Conservation (phyloP, 2,888 invertebrate genomes). For the Drosophila paracracens region DNA sequence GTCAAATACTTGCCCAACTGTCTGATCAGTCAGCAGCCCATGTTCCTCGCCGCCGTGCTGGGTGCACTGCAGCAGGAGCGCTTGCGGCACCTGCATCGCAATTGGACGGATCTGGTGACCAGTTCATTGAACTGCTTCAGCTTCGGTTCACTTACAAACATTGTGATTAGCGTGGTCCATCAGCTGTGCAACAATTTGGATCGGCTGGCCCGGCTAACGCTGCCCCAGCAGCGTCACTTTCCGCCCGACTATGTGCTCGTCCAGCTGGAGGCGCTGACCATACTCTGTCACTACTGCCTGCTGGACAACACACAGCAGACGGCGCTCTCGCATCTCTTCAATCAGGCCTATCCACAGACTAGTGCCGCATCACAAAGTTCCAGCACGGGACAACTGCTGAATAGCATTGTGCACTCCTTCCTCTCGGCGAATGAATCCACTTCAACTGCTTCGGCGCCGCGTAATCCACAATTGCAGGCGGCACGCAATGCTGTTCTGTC, state of each 20-base stretch:
- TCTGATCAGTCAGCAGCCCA: slow-evolving; percentile 91
- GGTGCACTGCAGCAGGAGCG: slow-evolving; percentile 90
- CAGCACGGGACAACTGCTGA: slow-evolving; percentile 90
- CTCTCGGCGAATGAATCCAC: slow-evolving; percentile 86
- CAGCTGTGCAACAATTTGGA: slow-evolving; percentile 91
- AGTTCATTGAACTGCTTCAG: slow-evolving; percentile 92
- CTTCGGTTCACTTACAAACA: slow-evolving; percentile 89
- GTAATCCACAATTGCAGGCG: slow-evolving; percentile 84
- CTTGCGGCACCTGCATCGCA: slow-evolving; percentile 90
- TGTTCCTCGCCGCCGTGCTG: slow-evolving; percentile 92
- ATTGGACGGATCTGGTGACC: slow-evolving; percentile 93
- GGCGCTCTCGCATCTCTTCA: slow-evolving; percentile 86
- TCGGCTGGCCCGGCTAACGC: slow-evolving; percentile 85
- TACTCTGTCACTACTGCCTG: slow-evolving; percentile 92
- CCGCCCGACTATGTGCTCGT: slow-evolving; percentile 92
- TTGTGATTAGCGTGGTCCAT: slow-evolving; percentile 91
- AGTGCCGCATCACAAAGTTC: slow-evolving; percentile 86
- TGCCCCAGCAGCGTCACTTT: slow-evolving; percentile 81
- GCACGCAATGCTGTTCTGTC: slow-evolving; percentile 91
- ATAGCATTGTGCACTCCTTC: slow-evolving; percentile 92
- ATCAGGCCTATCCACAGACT: slow-evolving; percentile 86
- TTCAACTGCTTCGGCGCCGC: slow-evolving; percentile 74
- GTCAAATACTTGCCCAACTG: slow-evolving; percentile 88
- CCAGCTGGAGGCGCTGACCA: slow-evolving; percentile 91
- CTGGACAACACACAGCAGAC: slow-evolving; percentile 87